Percentiles rank a stretch among this genome's conserved stretches.
Conservation (phyloP, 2,888 invertebrate species). For the Hemaris fuciformis region DNA sequence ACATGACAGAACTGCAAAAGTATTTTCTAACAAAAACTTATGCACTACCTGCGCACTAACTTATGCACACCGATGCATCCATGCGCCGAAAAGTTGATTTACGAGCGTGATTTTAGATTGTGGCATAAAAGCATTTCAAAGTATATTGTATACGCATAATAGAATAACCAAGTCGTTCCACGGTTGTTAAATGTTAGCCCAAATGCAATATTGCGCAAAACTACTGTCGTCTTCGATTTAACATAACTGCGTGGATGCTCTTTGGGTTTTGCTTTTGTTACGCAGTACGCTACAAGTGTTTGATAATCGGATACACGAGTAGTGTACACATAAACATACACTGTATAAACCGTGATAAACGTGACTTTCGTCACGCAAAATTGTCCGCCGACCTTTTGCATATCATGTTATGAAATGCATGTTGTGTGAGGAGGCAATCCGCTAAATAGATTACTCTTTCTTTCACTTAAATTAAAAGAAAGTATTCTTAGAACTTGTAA, state of each 20-base stretch:
- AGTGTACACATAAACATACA: neutral
- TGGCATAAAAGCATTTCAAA: conserved; percentile 21
- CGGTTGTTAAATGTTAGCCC: conserved; percentile 18
- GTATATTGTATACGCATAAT: too few species aligned
- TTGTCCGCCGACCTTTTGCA: conserved; percentile 13
- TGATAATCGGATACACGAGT: conserved; percentile 20
- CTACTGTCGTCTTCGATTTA: conserved; percentile 22
- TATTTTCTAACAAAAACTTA: too few species aligned
- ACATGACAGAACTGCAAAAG: too few species aligned
- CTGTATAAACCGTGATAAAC: conserved; percentile 6
- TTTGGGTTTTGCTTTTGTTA: conserved; percentile 15
- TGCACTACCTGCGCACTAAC: neutral
- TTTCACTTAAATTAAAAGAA: too few species aligned
- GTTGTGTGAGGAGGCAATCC: neutral
- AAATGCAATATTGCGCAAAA: conserved; percentile 13
- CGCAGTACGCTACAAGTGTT: conserved; percentile 12
- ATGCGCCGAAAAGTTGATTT: conserved; percentile 20
- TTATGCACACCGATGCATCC: conserved; percentile 14
- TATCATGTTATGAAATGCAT: neutral
- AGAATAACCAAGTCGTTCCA: conserved; percentile 25
- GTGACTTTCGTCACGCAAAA: conserved; percentile 22
- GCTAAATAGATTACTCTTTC: neutral
- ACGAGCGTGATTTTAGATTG: conserved; percentile 30
- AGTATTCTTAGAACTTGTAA: too few species aligned
- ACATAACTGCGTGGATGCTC: conserved; percentile 14